phyloP scores from a whole-genome alignment of 2,888 invertebrate genomes.

The Eremobia ochroleuca region DNA sequence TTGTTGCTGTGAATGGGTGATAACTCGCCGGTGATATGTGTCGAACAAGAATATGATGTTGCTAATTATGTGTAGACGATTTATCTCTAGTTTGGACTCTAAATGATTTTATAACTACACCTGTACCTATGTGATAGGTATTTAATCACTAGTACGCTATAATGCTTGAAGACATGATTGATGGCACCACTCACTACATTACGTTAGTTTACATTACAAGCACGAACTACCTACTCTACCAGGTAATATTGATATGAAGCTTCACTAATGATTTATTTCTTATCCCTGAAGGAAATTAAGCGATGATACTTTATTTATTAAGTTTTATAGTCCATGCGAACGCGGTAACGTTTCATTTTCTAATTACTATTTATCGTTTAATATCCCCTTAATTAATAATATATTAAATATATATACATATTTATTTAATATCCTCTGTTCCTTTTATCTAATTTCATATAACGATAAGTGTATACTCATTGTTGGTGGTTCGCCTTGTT shows the following conservation, averaged over 20 bases:
- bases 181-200: slow-evolving; percentile 29
- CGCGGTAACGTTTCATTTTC: slow-evolving; percentile 38
- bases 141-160: neutral
- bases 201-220: slow-evolving; percentile 27
- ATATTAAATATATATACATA: no score
- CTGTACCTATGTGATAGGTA: neutral
- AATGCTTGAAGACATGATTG: slow-evolving; percentile 36
- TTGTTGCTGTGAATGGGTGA: slow-evolving; percentile 52
- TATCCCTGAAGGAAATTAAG: slow-evolving; percentile 44
- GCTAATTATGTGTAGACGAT: slow-evolving; percentile 53
- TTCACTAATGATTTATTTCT: slow-evolving; percentile 26
- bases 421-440: no score
- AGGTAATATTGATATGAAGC: slow-evolving; percentile 32
- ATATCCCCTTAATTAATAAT: slow-evolving; percentile 44
- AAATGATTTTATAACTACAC: slow-evolving; percentile 13
- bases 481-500: slow-evolving; percentile 16
- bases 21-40: slow-evolving; percentile 51
- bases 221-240: slow-evolving; percentile 16
- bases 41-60: slow-evolving; percentile 41
- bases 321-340: slow-evolving; percentile 30
- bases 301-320: slow-evolving; percentile 31
- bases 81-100: slow-evolving; percentile 23
- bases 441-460: slow-evolving; percentile 47
- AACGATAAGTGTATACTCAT: slow-evolving; percentile 14
- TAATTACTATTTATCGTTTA: slow-evolving; percentile 54